These are phyloP conservation scores for Diplosoma virens DNA, from an alignment of 23 tunicate genomes.

Conservation along the genomic window DNA sequence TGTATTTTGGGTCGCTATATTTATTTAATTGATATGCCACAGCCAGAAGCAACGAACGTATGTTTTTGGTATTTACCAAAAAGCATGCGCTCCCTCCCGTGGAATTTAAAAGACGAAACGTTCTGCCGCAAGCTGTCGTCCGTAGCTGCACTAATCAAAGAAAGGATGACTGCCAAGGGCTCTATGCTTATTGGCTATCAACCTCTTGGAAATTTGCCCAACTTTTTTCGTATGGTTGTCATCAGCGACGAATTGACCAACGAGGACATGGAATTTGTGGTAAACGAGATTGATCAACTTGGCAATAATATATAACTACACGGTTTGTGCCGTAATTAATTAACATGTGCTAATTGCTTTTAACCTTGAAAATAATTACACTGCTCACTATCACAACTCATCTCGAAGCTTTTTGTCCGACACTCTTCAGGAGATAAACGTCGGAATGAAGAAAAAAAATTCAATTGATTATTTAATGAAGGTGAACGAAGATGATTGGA, in stretches of 20 bases:
- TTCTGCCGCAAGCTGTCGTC: slow-evolving; percentile 37
- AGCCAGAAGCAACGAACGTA: slow-evolving; percentile 86
- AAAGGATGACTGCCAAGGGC: slow-evolving; percentile 49
- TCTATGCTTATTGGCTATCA: slow-evolving; percentile 59
- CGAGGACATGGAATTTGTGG: slow-evolving; percentile 65
- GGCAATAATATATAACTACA: slow-evolving; percentile 57
- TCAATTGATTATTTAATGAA: no score
- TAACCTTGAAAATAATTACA: no score
- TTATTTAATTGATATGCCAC: background rate
- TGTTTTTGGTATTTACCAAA: slow-evolving; percentile 80
- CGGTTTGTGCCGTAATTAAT: no score
- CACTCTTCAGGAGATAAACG: no score
- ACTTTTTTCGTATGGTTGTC: slow-evolving; percentile 81
- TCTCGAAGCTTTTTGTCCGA: no score
- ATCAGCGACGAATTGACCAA: slow-evolving; percentile 51
- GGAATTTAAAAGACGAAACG: slow-evolving; percentile 11
- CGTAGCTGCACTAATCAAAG: slow-evolving; percentile 59
- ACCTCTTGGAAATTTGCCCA: slow-evolving; percentile 55
- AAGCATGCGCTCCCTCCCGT: slow-evolving; percentile 40
- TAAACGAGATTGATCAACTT: slow-evolving; percentile 42
- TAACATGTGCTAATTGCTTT: no score
- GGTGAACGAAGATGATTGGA: no score
- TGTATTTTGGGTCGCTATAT: no score
- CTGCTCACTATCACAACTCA: no score
- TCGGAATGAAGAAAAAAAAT: no score